Evolutionary conservation across 2,797 vertebrate genomes (phyloP).

Genomic region (Menidia menidia): DNA sequence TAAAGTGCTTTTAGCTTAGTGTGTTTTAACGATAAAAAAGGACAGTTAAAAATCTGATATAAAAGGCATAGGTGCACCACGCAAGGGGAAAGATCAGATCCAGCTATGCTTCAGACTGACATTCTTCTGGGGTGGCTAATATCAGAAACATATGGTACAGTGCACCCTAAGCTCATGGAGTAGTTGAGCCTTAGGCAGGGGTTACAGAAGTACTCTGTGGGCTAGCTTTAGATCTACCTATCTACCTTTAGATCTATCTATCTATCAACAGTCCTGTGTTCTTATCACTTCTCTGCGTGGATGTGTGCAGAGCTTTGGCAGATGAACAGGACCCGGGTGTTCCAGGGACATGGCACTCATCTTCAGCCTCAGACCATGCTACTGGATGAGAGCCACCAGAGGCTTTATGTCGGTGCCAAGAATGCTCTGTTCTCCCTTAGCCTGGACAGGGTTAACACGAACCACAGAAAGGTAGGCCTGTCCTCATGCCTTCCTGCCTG

Average conservation of each 20-base stretch:
- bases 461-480: conserved; percentile 89
- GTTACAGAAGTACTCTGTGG: conserved; percentile 16
- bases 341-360: conserved; percentile 86
- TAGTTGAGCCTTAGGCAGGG: conserved; percentile 18
- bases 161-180: conserved; percentile 35
- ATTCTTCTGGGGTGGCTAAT: conserved; percentile 23
- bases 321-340: conserved; percentile 93
- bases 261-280: conserved; percentile 6
- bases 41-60: conserved; percentile 6
- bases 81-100: conserved; percentile 42
- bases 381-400: conserved; percentile 93
- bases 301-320: conserved; percentile 90
- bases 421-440: conserved; percentile 93
- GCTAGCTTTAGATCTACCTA: background rate
- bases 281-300: conserved; percentile 7
- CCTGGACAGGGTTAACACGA: conserved; percentile 89
- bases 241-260: background rate
- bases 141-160: conserved; percentile 65
- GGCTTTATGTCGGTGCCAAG: conserved; percentile 93
- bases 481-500: conserved; percentile 13
- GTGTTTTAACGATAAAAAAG: conserved; percentile 1
- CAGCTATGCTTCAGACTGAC: conserved; percentile 54
- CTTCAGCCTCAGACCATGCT: conserved; percentile 91
- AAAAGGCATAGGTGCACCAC: conserved; percentile 18
- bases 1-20: conserved; percentile 3